Evolutionary conservation across 1,140 invertebrate genomes (phyloP), one percentile per base, ranked within the genome.

Genomic region (Zaprionus vittiger): DNA sequence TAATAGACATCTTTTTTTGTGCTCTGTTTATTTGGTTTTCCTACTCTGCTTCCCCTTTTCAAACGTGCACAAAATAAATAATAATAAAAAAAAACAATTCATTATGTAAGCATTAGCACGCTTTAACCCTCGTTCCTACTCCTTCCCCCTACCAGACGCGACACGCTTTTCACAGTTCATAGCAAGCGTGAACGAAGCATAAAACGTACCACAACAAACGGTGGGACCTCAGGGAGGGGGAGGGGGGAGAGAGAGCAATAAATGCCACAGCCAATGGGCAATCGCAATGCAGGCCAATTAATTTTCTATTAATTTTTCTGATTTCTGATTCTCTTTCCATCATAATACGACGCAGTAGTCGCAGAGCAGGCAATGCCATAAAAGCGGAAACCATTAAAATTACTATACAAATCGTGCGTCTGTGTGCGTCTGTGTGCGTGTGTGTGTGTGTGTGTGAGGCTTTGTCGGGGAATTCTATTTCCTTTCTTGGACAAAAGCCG

Each of bases 371-470:
- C 72, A 77, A 70, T 81, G 54, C 79, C 78, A 89, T 81, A 89
- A 79, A 81, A 89, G 81, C 85, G 84, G 84, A 89, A 89, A 90
- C 79, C 81, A 89, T 89, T 89, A 89, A 90, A 84, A 90, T 85
- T 63, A 70, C 79, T 84, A 59, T 81, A 82, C 38, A 77, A 74
- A 76, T 77, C 63, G 61, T n/a, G 41, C 54, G 31, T 12, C 34
- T 11, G 59, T 56, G 47, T 26, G 14, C 70, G 56, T 61, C n/a
- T 17, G 20, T 63, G 14, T 41, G 41, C 28, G 44, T 22, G 44
- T 61, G 17, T 17, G 20, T 63, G 14, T 41, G 41, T 37, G 44
- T 22, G 44, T 55, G 17, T 15, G 38, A 37, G 55, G 64, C 41
- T 52, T 52, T 52, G 47, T 52, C 26, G 57, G 41, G n/a, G 52